Conservation (phyloP, 1,140 invertebrate genomes). For the Bombus polaris region DNA sequence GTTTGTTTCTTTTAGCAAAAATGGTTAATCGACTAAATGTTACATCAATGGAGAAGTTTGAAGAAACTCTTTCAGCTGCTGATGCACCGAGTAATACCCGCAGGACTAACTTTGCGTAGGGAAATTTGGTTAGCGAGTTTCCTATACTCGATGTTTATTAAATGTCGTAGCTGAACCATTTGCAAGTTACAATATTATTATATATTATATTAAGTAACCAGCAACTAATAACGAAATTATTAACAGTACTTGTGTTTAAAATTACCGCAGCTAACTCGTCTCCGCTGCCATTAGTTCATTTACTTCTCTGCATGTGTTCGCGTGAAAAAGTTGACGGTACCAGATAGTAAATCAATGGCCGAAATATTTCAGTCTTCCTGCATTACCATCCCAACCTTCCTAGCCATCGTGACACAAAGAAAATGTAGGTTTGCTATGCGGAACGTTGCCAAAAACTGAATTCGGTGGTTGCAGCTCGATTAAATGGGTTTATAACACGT, state of each 20-base stretch:
- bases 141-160: not conserved
- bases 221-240: conserved; percentile 4
- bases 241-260: not conserved
- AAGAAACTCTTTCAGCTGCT: not conserved
- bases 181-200: conserved; percentile 6
- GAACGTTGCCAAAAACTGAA: conserved; percentile 21
- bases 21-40: not conserved
- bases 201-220: not conserved
- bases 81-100: not conserved
- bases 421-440: conserved; percentile 13
- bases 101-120: not conserved
- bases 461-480: conserved; percentile 1
- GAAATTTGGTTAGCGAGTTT: not conserved
- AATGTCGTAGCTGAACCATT: not conserved
- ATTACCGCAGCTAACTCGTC: not conserved
- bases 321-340: not conserved
- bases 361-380: conserved; percentile 6
- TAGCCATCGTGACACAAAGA: not conserved
- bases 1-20: not conserved
- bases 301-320: too few species aligned
- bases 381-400: not conserved
- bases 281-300: not conserved
- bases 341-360: not conserved
- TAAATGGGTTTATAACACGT: conserved; percentile 23
- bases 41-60: not conserved